These are phyloP conservation scores for Gadus macrocephalus DNA, from an alignment of 2,113 vertebrate species.

Conservation along the genomic window DNA sequence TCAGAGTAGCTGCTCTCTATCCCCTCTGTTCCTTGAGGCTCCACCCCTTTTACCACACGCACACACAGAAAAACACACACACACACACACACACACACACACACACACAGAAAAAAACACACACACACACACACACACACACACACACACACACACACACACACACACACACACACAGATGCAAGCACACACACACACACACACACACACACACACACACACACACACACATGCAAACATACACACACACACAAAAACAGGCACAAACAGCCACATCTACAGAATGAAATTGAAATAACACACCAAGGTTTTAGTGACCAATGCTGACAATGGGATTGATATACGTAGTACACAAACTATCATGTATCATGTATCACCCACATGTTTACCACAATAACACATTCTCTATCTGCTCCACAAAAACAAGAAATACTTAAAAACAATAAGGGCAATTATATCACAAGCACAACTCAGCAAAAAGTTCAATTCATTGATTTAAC, in stretches of 20 bases:
- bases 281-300: too few relatives aligned
- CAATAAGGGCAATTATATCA: too few relatives aligned
- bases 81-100: slow-evolving; percentile 7
- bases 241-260: background rate
- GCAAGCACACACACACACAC: background rate
- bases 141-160: background rate
- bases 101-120: slow-evolving; percentile 14
- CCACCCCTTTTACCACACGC: slow-evolving; percentile 18
- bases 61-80: slow-evolving; percentile 18
- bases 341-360: too few relatives aligned
- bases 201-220: slow-evolving; percentile 9
- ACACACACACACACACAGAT: background rate
- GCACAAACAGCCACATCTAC: background rate
- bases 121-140: background rate
- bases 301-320: too few relatives aligned
- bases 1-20: slow-evolving; percentile 12
- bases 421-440: too few relatives aligned
- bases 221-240: slow-evolving; percentile 9
- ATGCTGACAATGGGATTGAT: too few relatives aligned
- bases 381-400: too few relatives aligned
- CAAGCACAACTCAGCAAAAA: too few relatives aligned
- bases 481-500: slow-evolving; percentile 37
- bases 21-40: background rate
- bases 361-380: too few relatives aligned
- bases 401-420: too few relatives aligned